Percentiles rank a stretch among this genome's conserved stretches.
Evolutionary conservation across 2,888 invertebrate species (phyloP).

Genomic region (Drosophila aldrichi): DNA sequence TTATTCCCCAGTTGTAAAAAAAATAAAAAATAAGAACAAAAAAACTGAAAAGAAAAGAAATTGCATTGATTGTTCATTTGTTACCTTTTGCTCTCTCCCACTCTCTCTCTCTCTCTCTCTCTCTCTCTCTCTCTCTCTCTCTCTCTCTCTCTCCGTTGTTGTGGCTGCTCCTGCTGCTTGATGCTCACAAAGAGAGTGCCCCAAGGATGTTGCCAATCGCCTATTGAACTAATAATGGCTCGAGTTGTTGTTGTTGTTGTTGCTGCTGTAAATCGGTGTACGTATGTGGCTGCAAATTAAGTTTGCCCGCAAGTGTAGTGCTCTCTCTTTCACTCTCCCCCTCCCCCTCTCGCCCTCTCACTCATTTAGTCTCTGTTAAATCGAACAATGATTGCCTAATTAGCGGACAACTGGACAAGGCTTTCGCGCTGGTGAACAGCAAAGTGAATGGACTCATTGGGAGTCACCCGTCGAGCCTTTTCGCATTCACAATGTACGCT

Average conservation of each 20-base stretch:
- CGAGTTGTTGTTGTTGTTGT: conserved; percentile 9
- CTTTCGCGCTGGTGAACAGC: background rate
- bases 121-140: no score
- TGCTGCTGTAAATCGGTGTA: background rate
- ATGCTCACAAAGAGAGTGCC: background rate
- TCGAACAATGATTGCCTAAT: conserved; percentile 54
- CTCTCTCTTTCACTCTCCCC: background rate
- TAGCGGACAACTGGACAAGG: conserved; percentile 21
- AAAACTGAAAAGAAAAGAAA: background rate
- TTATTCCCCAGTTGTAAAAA: conserved; percentile 4
- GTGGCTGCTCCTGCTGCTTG: background rate
- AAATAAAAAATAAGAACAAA: background rate
- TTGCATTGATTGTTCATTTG: conserved; percentile 1
- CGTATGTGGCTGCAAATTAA: conserved; percentile 13
- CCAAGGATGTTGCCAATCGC: conserved; percentile 14
- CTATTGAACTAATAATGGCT: conserved; percentile 42
- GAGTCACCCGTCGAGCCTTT: background rate
- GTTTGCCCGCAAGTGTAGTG: conserved; percentile 27
- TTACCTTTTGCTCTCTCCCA: background rate
- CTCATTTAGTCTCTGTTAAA: background rate
- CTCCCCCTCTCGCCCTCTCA: no score
- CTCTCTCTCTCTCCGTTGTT: background rate
- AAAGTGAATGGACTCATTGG: conserved; percentile 1
- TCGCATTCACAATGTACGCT: background rate
- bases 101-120: no score